Evolutionary conservation across 2,888 invertebrate species (phyloP), one percentile per base, ranked within the genome.

Genomic region (Netelia fuscicornis): DNA sequence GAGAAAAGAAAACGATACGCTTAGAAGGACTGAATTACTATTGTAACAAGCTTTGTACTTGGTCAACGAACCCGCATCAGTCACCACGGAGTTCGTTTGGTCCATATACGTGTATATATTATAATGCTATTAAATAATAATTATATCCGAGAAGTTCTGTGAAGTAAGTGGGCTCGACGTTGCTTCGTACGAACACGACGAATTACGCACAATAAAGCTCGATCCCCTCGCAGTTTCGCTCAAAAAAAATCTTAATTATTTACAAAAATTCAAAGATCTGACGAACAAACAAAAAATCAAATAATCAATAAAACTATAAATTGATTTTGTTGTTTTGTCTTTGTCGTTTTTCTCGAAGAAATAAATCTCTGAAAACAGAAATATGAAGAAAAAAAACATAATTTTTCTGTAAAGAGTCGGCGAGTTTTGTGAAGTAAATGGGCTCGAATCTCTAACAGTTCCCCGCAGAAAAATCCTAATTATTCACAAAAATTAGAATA

Each of bases 1-100:
- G 17, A 56, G 56, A 20, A 20, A 56, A 13, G 6, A 5, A 30
- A 30, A 30, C 30, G 30, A 30, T 30, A 30, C 3, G 5, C 30
- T 30, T 3, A 30, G 30, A 30, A 20, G 30, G 78, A 77, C 44
- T 68, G 77, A 68, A 20, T 62, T 48, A 70, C 70, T 64, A 77
- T 74, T 81, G 62, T 76, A 79, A 52, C 65, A 81, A 84, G 81
- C 77, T 81, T 84, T 81, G 84, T 81, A 84, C 62, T 81, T 84
- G 84, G 84, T 84, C 84, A 77, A 74, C 72, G 77, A 81, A 84
- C 77, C 74, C 72, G 54, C 65, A 80, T 76, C 76, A 37, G n/a
- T 68, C 67, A 60, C 77, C 25, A 30, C 17, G 30, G 13, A 70
- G 13, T 70, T 30, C 20, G 30, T 52, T 17, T 60, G 37, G 37